phyloP scores from a whole-genome alignment of 1,140 invertebrate genomes.

The Acromyrmex heyeri region DNA sequence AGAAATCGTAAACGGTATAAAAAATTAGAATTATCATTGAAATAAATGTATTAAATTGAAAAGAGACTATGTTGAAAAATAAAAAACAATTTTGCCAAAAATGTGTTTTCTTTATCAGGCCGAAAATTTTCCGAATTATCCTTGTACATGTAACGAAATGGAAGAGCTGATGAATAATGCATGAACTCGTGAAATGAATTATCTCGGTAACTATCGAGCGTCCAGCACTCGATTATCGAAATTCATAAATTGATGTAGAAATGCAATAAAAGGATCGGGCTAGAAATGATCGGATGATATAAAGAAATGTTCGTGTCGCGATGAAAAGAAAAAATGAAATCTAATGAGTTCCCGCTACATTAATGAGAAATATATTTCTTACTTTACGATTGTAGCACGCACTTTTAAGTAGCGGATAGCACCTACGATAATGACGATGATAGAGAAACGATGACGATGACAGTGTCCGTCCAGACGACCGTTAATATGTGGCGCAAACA shows the following conservation, averaged over 20 bases:
- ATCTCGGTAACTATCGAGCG: slow-evolving; percentile 53
- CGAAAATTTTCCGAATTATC: too few relatives aligned
- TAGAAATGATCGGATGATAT: not conserved
- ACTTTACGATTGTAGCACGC: not conserved
- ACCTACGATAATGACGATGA: slow-evolving; percentile 30
- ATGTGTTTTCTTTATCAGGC: too few relatives aligned
- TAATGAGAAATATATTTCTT: slow-evolving; percentile 4
- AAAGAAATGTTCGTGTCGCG: not conserved
- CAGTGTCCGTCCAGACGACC: slow-evolving; percentile 25
- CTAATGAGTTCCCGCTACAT: not conserved
- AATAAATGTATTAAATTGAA: too few relatives aligned
- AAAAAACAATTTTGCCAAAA: too few relatives aligned
- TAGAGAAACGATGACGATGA: slow-evolving; percentile 44
- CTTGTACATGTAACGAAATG: slow-evolving; percentile 63
- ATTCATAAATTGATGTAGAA: not conserved
- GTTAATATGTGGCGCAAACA: slow-evolving; percentile 19
- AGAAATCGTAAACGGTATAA: too few relatives aligned
- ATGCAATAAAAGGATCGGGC: not conserved
- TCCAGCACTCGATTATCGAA: slow-evolving; percentile 68
- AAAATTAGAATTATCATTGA: too few relatives aligned
- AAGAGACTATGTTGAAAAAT: too few relatives aligned
- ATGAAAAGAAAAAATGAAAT: not conserved
- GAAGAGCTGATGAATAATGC: slow-evolving; percentile 6
- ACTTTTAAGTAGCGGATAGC: not conserved
- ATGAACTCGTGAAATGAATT: not conserved